Percentiles rank a stretch among this genome's conserved stretches.
These are phyloP conservation scores for Apus apus DNA, from an alignment of 2,113 vertebrate genomes.

Conservation along the genomic window DNA sequence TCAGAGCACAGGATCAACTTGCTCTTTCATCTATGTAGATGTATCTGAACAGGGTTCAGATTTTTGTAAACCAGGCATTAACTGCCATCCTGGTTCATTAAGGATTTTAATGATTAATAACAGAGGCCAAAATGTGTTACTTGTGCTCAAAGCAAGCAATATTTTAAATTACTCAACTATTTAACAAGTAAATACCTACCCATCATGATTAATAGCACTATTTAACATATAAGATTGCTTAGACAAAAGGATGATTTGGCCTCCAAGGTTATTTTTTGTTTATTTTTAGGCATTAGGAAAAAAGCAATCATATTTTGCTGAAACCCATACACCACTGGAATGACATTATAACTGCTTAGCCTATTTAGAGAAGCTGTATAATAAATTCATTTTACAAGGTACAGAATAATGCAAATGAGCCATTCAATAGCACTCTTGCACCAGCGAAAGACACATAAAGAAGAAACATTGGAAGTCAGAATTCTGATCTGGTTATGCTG, in stretches of 20 bases:
- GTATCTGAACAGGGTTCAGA: neutral
- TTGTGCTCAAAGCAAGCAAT: neutral
- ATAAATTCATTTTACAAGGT: conserved; percentile 62
- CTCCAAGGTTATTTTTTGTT: neutral
- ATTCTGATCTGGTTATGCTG: neutral
- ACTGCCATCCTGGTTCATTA: neutral
- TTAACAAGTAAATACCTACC: neutral
- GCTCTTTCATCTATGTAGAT: accelerated
- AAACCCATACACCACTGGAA: conserved; percentile 1
- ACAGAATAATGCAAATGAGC: conserved; percentile 62
- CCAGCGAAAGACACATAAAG: conserved; percentile 31
- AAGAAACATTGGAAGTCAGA: conserved; percentile 50
- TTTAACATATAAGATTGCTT: neutral
- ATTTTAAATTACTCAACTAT: conserved; percentile 18
- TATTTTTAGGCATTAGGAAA: conserved; percentile 5
- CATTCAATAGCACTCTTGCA: conserved; percentile 1
- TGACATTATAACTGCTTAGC: conserved; percentile 57
- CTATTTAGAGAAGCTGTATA: conserved; percentile 46
- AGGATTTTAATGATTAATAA: neutral
- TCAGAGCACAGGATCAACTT: neutral
- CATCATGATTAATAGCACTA: neutral
- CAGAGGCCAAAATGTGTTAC: neutral
- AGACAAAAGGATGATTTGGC: neutral
- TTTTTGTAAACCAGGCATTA: neutral
- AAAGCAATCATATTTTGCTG: conserved; percentile 20